phyloP scores from a whole-genome alignment of 2,888 invertebrate genomes.

The Hirtodrosophila histrioides region DNA sequence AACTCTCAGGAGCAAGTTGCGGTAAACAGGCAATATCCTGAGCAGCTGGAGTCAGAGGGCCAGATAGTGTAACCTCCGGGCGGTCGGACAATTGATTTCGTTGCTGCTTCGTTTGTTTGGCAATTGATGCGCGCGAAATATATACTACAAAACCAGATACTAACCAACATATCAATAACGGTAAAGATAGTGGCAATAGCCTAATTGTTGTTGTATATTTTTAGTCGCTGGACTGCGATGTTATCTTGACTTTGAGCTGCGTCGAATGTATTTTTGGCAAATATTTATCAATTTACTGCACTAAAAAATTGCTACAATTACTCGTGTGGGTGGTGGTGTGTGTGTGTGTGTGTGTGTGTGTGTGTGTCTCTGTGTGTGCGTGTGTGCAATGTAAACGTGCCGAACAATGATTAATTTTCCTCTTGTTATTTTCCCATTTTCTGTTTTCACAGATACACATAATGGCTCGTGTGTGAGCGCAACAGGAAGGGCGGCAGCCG shows the following conservation, averaged over 20 bases:
- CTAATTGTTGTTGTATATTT: conserved; percentile 39
- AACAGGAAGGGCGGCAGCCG: conserved; percentile 1
- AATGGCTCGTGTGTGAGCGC: conserved; percentile 22
- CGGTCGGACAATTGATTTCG: conserved; percentile 16
- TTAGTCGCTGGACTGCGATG: conserved; percentile 11
- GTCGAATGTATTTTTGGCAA: conserved; percentile 62
- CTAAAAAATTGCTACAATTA: conserved; percentile 72
- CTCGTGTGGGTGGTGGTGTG: conserved; percentile 13
- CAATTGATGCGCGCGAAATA: conserved; percentile 41
- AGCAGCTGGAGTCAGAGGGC: not conserved
- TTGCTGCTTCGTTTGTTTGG: conserved; percentile 27
- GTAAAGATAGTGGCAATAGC: conserved; percentile 36
- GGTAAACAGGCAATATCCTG: conserved; percentile 52
- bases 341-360: conserved; percentile 9
- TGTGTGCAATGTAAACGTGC: conserved; percentile 51
- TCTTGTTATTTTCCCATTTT: conserved; percentile 36
- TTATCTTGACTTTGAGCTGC: conserved; percentile 53
- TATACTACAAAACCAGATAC: conserved; percentile 32
- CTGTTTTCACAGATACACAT: conserved; percentile 28
- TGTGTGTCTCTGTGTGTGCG: conserved; percentile 12
- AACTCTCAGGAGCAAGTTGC: conserved; percentile 23
- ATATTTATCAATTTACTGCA: conserved; percentile 75
- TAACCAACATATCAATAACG: conserved; percentile 31
- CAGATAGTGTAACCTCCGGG: too few species aligned
- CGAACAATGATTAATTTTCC: conserved; percentile 69